Evolutionary conservation across 92 coral and sea anemone genomes (phyloP).

Genomic region (Heliopora coerulea): DNA sequence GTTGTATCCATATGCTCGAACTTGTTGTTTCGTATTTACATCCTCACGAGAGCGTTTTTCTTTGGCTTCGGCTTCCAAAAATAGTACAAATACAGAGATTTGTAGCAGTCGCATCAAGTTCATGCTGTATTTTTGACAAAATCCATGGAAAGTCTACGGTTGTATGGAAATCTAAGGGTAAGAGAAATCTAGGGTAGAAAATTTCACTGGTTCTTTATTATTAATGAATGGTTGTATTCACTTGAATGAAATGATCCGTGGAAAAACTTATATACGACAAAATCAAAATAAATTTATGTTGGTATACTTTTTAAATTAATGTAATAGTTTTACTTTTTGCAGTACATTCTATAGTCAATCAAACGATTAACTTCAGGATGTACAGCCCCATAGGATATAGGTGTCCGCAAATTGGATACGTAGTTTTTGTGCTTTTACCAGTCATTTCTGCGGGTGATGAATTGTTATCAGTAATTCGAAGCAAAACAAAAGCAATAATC

Average conservation of each 20-base stretch:
- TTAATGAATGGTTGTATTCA: constrained; percentile 1
- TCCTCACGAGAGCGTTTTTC: not conserved
- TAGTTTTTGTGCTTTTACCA: not conserved
- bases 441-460: constrained; percentile 21
- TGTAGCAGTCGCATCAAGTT: constrained; percentile 10
- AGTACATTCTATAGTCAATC: too few species aligned
- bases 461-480: not conserved
- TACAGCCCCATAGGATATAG: not conserved
- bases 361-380: not conserved
- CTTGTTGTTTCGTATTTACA: not conserved
- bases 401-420: not conserved
- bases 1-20: not conserved
- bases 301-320: too few species aligned
- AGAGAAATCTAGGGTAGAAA: too few species aligned
- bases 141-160: constrained; percentile 1
- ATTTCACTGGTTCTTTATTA: constrained; percentile 15
- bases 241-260: not conserved
- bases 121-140: constrained; percentile 2
- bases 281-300: not conserved
- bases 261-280: not conserved
- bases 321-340: too few species aligned
- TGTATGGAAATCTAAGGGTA: too few species aligned
- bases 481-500: not conserved
- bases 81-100: not conserved
- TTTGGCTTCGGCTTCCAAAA: not conserved